Conservation (phyloP, 2,113 vertebrate genomes). For the Brachypteracias leptosomus region DNA sequence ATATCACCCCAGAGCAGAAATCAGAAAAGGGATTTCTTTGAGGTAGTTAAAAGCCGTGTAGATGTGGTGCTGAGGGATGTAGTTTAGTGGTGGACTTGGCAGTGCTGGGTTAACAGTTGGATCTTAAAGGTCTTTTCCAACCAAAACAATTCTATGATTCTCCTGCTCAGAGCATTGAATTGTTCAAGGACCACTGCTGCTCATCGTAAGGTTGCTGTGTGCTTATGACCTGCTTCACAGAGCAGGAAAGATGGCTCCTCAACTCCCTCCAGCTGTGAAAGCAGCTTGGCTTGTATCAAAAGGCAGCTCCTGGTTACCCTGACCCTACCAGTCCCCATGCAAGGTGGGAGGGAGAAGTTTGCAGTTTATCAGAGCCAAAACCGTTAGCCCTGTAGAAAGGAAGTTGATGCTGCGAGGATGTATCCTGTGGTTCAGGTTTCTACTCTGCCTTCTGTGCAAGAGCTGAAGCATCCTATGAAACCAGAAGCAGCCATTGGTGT, state of each 20-base stretch:
- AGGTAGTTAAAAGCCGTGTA: background rate
- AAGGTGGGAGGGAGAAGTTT: background rate
- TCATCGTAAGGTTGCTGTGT: accelerated
- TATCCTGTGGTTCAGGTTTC: background rate
- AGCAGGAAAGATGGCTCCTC: background rate
- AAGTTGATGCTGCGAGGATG: background rate
- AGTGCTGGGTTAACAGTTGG: background rate
- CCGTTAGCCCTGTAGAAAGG: background rate
- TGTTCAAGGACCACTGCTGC: background rate
- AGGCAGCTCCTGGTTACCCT: background rate
- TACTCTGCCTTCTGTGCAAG: background rate
- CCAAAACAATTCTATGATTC: background rate
- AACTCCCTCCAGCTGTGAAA: background rate
- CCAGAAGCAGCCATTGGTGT: background rate
- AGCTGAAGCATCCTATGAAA: background rate
- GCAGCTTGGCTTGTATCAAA: background rate
- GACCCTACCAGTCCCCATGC: accelerated
- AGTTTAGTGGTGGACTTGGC: background rate
- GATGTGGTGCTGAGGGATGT: background rate
- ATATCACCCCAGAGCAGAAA: background rate
- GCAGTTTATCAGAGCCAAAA: background rate
- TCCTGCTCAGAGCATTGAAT: background rate
- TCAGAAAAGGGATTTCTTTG: background rate
- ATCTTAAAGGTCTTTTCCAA: background rate
- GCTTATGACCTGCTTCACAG: background rate